phyloP scores from a whole-genome alignment of 2,113 vertebrate genomes.

The rabbit (Oryctolagus cuniculus) region DNA sequence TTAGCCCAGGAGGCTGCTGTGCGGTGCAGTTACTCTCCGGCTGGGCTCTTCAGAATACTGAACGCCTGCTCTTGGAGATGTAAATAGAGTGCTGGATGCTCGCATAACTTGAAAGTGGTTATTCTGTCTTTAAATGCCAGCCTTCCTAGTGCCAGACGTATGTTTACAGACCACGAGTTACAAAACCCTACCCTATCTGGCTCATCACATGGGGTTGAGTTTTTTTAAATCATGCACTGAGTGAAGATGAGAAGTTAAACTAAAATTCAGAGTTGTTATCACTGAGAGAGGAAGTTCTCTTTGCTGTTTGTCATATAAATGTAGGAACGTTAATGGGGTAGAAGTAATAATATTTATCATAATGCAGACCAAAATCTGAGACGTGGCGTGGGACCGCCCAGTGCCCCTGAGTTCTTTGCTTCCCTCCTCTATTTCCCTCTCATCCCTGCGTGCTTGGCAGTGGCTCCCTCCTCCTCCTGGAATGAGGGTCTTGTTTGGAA shows the following conservation, averaged over 20 bases:
- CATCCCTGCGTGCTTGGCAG: no score
- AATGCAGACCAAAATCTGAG: not conserved
- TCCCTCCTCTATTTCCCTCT: fast-evolving
- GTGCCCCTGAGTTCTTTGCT: not conserved
- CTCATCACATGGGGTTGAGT: not conserved
- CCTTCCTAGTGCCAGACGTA: not conserved
- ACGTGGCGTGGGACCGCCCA: not conserved
- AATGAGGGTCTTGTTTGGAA: not conserved
- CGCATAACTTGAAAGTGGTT: not conserved
- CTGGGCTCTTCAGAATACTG: not conserved
- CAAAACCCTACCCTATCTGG: not conserved
- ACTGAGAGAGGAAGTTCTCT: not conserved
- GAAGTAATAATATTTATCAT: not conserved
- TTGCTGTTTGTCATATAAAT: not conserved
- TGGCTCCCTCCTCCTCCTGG: no score
- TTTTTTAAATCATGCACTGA: not conserved
- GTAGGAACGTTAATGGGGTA: not conserved
- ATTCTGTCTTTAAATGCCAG: not conserved
- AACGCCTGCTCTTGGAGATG: no score
- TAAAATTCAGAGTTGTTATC: not conserved
- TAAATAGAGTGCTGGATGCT: not conserved
- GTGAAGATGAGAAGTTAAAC: not conserved
- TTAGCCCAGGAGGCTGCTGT: no score
- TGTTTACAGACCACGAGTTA: not conserved
- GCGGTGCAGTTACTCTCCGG: not conserved